phyloP scores from a whole-genome alignment of 2,113 vertebrate species.

The Rhea americana region DNA sequence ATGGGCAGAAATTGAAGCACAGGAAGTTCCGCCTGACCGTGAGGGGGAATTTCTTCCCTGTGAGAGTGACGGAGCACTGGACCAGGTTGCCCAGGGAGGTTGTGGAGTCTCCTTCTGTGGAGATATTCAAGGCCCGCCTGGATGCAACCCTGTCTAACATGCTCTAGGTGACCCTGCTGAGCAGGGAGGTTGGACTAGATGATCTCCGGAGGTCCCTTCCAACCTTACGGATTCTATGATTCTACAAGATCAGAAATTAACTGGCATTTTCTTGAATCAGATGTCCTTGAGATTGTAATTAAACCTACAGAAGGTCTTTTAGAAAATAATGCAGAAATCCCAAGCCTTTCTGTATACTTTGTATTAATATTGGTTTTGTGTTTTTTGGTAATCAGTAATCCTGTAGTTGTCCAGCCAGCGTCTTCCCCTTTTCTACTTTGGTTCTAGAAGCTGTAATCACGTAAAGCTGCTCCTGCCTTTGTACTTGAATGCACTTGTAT shows the following conservation, averaged over 20 bases:
- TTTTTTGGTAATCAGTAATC: not conserved
- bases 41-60: too few species aligned
- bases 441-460: not conserved
- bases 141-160: too few species aligned
- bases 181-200: too few species aligned
- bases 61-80: too few species aligned
- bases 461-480: not conserved
- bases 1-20: too few species aligned
- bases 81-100: too few species aligned
- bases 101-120: too few species aligned
- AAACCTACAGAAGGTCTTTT: not conserved
- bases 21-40: too few species aligned
- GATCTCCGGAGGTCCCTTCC: too few species aligned
- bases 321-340: not conserved
- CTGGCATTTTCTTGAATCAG: not conserved
- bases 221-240: not conserved
- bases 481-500: not conserved
- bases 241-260: conserved; percentile 22
- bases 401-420: not conserved
- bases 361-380: not conserved
- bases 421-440: not conserved
- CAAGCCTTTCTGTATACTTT: not conserved
- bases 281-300: not conserved
- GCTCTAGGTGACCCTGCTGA: too few species aligned
- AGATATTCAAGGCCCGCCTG: too few species aligned